Conservation (phyloP, 2,797 vertebrate species). For the Tadarida brasiliensis region DNA sequence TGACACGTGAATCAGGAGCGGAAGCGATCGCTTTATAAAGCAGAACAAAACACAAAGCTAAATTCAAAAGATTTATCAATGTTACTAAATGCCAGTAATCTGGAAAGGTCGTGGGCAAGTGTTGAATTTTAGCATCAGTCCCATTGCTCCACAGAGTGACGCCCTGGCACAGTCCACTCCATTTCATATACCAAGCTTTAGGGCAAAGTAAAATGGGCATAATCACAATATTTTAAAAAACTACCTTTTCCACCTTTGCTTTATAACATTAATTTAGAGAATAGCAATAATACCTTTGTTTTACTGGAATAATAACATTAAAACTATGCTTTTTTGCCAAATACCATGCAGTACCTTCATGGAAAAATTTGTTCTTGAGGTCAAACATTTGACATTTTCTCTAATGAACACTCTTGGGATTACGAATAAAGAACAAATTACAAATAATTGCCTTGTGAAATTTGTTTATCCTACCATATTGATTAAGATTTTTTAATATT, state of each 20-base stretch:
- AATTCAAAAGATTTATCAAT: background rate
- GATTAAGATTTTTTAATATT: background rate
- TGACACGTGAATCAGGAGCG: background rate
- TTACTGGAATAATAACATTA: background rate
- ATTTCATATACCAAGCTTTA: background rate
- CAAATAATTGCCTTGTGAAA: background rate
- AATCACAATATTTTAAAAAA: background rate
- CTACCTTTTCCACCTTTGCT: background rate
- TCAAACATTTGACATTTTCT: background rate
- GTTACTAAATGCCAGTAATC: background rate
- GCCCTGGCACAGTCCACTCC: background rate
- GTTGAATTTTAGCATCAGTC: background rate
- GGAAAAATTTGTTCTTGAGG: background rate
- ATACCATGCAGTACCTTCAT: background rate
- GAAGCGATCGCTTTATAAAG: background rate
- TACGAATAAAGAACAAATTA: conserved; percentile 1
- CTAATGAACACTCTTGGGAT: background rate
- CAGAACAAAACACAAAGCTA: background rate
- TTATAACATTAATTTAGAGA: background rate
- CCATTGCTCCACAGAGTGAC: background rate
- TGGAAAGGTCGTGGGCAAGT: background rate
- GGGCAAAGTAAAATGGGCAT: background rate
- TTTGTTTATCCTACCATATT: background rate
- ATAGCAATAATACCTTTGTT: background rate
- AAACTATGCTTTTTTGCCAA: background rate